Evolutionary conservation across 2,888 invertebrate species (phyloP).

Genomic region (Trisateles emortualis): DNA sequence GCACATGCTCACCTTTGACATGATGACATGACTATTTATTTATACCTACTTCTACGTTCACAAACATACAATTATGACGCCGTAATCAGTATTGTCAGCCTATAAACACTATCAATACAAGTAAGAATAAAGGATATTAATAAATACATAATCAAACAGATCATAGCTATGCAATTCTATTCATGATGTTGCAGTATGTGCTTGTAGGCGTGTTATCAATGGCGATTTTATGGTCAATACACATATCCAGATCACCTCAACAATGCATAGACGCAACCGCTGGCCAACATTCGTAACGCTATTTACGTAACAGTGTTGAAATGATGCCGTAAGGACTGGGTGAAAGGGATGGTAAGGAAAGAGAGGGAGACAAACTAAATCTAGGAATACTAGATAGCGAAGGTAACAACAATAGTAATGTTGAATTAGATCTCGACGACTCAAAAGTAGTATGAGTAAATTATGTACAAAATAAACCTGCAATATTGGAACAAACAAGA

Average conservation of each 20-base stretch:
- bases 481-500: too few species aligned
- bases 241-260: constrained; percentile 10
- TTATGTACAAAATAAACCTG: too few species aligned
- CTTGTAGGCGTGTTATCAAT: neutral
- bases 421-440: neutral
- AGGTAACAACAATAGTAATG: neutral
- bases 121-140: too few species aligned
- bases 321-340: constrained; percentile 42
- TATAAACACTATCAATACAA: too few species aligned
- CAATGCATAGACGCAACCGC: constrained; percentile 31
- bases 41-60: too few species aligned
- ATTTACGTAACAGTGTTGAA: constrained; percentile 43
- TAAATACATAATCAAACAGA: too few species aligned
- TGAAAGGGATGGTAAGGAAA: constrained; percentile 40
- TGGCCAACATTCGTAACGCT: constrained; percentile 38
- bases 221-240: constrained; percentile 6
- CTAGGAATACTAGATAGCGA: neutral
- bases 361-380: neutral
- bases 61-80: too few species aligned
- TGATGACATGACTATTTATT: too few species aligned
- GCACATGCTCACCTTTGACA: too few species aligned
- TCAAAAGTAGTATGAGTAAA: too few species aligned
- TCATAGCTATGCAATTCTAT: neutral
- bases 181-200: neutral
- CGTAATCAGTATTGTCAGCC: too few species aligned